Conservation (phyloP, 2,797 vertebrate species). For the Chelon labrosus region DNA sequence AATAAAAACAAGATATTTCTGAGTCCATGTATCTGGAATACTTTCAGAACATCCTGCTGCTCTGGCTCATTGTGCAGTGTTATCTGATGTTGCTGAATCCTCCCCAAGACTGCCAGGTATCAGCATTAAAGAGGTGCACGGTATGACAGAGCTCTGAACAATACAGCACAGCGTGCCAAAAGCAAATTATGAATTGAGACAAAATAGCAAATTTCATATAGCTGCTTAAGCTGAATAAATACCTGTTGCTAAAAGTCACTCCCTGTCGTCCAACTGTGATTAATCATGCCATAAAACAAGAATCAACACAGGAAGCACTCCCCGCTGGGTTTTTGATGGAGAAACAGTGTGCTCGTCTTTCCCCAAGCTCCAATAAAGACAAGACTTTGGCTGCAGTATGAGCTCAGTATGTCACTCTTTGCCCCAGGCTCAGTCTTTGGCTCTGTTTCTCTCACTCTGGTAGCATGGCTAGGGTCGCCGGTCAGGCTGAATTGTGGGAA, state of each 20-base stretch:
- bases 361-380: conserved; percentile 52
- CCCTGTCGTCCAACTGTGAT: conserved; percentile 29
- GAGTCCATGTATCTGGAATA: conserved; percentile 28
- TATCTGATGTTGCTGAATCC: conserved; percentile 55
- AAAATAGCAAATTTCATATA: conserved; percentile 15
- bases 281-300: conserved; percentile 54
- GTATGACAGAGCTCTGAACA: conserved; percentile 15
- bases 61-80: conserved; percentile 37
- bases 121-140: conserved; percentile 29
- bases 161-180: background rate
- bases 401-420: conserved; percentile 34
- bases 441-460: conserved; percentile 9
- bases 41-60: conserved; percentile 32
- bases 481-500: conserved; percentile 56
- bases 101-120: conserved; percentile 52
- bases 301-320: conserved; percentile 54
- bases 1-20: conserved; percentile 28
- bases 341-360: conserved; percentile 37
- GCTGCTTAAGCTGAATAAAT: conserved; percentile 14
- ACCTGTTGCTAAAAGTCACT: conserved; percentile 55
- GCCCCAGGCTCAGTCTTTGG: conserved; percentile 31
- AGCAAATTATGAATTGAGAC: conserved; percentile 4
- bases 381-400: conserved; percentile 23
- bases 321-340: conserved; percentile 53
- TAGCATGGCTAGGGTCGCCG: background rate